Evolutionary conservation across 2,113 vertebrate genomes (phyloP), one percentile per base, ranked within the genome.

Genomic region (Psittacus erithacus): DNA sequence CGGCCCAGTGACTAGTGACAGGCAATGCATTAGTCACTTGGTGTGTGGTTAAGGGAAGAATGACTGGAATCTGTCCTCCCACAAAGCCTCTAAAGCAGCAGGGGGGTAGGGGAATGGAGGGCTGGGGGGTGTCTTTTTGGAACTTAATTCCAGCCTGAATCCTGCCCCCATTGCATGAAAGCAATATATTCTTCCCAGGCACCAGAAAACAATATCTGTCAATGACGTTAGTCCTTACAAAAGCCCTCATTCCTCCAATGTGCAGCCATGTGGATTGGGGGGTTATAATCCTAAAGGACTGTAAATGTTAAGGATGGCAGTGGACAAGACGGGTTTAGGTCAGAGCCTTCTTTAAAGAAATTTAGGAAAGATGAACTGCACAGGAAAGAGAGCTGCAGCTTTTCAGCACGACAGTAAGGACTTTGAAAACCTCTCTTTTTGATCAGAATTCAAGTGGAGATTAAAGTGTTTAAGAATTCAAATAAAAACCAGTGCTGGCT

Each of bases 61-160:
- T 98, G 98, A 97, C 95, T 98, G 98, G 98, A 98, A 98, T 98
- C 96, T 92, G 75, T 97, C 96, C 96, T 97, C 97, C 97, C 97
- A 97, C 97, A 97, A 97, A 98, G 96, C 86, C 96, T 96, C 93
- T 96, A 92, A 97, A 98, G 88, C 96, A 97, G 97, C 92, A 62
- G 94, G 94, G 70, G 69, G 76, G 75, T 3, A 12, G 20, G 44
- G 18, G 43, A 38, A n/a, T 35, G 81, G 84, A 94, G 87, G 93
- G 85, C 80, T 55, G 69, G 90, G 86, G 84, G 96, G 63, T 94
- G 82, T 95, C 96, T 97, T 94, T 94, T 96, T 0, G 2, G 96
- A 98, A 98, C 95, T 97, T 91, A 89, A 92, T 96, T 98, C 97
- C 89, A 96, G 95, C 68, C 91, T 68, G 25, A 75, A 90, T 96